Percentiles rank a stretch among this genome's conserved stretches.
phyloP scores from a whole-genome alignment of 1,140 invertebrate genomes.

The Atta cephalotes region DNA sequence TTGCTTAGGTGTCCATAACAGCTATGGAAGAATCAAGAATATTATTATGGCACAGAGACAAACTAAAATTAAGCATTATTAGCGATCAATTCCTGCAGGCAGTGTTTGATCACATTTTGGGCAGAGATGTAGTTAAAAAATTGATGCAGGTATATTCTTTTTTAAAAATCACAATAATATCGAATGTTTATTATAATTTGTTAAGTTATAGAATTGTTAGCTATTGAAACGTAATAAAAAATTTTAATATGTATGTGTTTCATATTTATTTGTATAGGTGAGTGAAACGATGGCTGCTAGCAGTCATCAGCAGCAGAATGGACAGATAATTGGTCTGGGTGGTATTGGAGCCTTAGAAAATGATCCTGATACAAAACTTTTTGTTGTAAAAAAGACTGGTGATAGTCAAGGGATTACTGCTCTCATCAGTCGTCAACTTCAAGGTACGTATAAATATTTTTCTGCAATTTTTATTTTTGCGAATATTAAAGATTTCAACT shows the following conservation, averaged over 20 bases:
- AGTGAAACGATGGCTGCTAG: constrained; percentile 92
- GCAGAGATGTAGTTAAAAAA: constrained; percentile 95
- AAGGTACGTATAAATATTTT: constrained; percentile 87
- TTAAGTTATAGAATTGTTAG: neutral
- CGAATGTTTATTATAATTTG: neutral
- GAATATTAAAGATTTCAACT: neutral
- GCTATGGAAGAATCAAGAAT: constrained; percentile 95
- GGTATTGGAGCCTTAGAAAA: constrained; percentile 83
- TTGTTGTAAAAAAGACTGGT: constrained; percentile 91
- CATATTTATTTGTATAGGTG: constrained; percentile 86
- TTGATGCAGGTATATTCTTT: constrained; percentile 91
- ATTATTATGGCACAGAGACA: constrained; percentile 94
- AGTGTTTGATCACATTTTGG: constrained; percentile 95
- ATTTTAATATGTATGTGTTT: neutral
- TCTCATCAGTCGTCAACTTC: constrained; percentile 91
- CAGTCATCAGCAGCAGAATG: constrained; percentile 90
- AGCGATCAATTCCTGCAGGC: constrained; percentile 93
- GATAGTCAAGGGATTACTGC: constrained; percentile 92
- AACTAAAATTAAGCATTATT: constrained; percentile 94
- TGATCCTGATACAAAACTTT: constrained; percentile 91
- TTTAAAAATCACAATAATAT: neutral
- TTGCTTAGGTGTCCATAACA: constrained; percentile 92
- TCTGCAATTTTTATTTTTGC: neutral
- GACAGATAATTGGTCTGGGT: constrained; percentile 86
- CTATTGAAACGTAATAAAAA: neutral